Evolutionary conservation across 2,888 invertebrate genomes (phyloP), one percentile per base, ranked within the genome.

Genomic region (Xestia sexstrigata): DNA sequence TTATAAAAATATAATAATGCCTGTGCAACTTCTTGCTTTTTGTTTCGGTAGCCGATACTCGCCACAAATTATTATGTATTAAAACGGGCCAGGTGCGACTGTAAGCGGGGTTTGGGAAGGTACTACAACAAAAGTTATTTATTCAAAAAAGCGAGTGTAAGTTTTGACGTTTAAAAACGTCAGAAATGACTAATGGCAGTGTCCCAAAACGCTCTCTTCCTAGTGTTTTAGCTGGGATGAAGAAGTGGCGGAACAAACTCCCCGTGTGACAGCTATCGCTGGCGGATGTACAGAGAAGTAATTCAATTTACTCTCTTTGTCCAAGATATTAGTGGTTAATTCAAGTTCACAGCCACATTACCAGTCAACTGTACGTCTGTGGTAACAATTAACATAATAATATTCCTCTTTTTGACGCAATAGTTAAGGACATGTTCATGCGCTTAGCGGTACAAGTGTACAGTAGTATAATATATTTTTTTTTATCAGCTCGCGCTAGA

Each of bases 1-100:
- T 94, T 94, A 94, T 94, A 94, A 94, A 93, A 94, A 94, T 94
- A 94, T 93, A 93, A 94, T 93, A 93, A 60, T 79, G 91, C 88
- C 89, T 88, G 85, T 86, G 83, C 76, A 35, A 76, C 35, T 79
- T 76, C 78, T 82, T 88, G 85, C 77, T 86, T 89, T 89, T 90
- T 90, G 83, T 92, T 90, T 89, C 94, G 90, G 93, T 93, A 93
- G 93, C 92, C 87, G 92, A 91, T 91, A 90, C 90, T 83, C 87
- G 87, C 85, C 84, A 89, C 90, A 93, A 93, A 94, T 95, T 94
- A 93, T 91, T 90, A 92, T 92, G 92, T 90, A 92, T 87, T 87
- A 82, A 71, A 79, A 79, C 75, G 84, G 67, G 82, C 79, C 49
- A 81, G 89, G 75, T 79, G 23, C 78, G 81, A 83, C 49, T 87